phyloP scores from a whole-genome alignment of 64 coral and sea anemone genomes.

The Montipora foliosa region DNA sequence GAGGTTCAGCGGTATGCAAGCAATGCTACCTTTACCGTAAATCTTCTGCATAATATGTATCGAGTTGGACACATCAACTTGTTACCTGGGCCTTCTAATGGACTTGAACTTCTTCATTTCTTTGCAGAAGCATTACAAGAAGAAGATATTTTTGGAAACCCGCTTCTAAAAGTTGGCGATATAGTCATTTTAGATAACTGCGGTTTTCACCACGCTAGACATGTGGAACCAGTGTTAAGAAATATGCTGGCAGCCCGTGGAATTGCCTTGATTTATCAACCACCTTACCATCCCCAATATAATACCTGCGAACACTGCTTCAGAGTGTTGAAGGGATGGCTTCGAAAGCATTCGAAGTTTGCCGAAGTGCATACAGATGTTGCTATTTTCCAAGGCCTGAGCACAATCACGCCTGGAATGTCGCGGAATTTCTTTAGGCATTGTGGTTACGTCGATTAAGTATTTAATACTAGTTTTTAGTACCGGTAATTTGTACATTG shows the following conservation, averaged over 20 bases:
- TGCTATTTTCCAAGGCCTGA: slow-evolving; percentile 69
- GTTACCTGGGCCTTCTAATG: slow-evolving; percentile 70
- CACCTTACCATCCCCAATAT: slow-evolving; percentile 43
- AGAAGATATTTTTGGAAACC: slow-evolving; percentile 65
- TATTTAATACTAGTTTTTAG: too few relatives aligned
- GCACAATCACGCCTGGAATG: slow-evolving; percentile 32
- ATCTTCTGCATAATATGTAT: slow-evolving; percentile 63
- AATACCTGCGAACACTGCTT: slow-evolving; percentile 77
- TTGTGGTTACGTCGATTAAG: slow-evolving; percentile 32
- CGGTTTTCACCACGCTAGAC: slow-evolving; percentile 62
- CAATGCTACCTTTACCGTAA: slow-evolving; percentile 64
- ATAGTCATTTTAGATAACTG: slow-evolving; percentile 70
- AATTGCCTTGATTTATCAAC: slow-evolving; percentile 56
- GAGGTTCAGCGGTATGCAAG: slow-evolving; percentile 44
- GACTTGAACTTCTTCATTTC: slow-evolving; percentile 70
- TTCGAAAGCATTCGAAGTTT: slow-evolving; percentile 39
- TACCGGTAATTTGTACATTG: too few relatives aligned
- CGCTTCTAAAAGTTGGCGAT: slow-evolving; percentile 50
- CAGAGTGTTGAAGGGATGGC: slow-evolving; percentile 57
- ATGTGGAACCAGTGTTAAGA: slow-evolving; percentile 54
- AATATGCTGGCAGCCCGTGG: slow-evolving; percentile 28
- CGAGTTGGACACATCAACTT: slow-evolving; percentile 62
- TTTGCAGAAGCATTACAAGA: slow-evolving; percentile 62
- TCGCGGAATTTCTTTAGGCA: slow-evolving; percentile 59
- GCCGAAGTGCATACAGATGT: slow-evolving; percentile 31